Evolutionary conservation across 1,140 invertebrate genomes (phyloP).

Genomic region (Danaus plexippus): DNA sequence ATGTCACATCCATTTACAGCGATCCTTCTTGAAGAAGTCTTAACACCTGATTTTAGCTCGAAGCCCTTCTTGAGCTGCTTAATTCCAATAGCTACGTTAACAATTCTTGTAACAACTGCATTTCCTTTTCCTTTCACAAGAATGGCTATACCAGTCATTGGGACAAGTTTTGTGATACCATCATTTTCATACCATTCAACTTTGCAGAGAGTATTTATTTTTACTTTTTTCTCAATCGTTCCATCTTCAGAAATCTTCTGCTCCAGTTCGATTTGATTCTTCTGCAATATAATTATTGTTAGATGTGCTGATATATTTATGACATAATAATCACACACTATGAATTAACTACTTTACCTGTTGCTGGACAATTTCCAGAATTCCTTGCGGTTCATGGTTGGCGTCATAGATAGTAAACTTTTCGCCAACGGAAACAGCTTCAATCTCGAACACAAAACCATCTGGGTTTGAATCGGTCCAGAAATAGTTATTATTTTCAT

Average conservation of each 20-base stretch:
- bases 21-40: conserved; percentile 73
- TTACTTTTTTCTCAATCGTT: conserved; percentile 76
- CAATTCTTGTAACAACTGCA: conserved; percentile 70
- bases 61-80: conserved; percentile 73
- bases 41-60: conserved; percentile 75
- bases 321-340: background rate
- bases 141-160: conserved; percentile 73
- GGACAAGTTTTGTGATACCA: conserved; percentile 72
- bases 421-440: conserved; percentile 78
- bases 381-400: conserved; percentile 75
- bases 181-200: conserved; percentile 78
- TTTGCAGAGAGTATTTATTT: conserved; percentile 76
- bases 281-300: conserved; percentile 39
- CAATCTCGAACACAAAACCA: conserved; percentile 81
- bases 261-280: conserved; percentile 64
- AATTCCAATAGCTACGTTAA: conserved; percentile 74
- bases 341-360: conserved; percentile 63
- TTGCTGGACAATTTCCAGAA: conserved; percentile 74
- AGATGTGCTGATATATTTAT: no score
- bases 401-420: conserved; percentile 80
- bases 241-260: conserved; percentile 63
- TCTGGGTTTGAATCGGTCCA: conserved; percentile 82
- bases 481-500: conserved; percentile 81
- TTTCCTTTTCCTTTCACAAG: conserved; percentile 67
- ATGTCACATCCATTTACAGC: conserved; percentile 75